Conservation (phyloP, 2,113 vertebrate species). For the Aplodontia rufa region DNA sequence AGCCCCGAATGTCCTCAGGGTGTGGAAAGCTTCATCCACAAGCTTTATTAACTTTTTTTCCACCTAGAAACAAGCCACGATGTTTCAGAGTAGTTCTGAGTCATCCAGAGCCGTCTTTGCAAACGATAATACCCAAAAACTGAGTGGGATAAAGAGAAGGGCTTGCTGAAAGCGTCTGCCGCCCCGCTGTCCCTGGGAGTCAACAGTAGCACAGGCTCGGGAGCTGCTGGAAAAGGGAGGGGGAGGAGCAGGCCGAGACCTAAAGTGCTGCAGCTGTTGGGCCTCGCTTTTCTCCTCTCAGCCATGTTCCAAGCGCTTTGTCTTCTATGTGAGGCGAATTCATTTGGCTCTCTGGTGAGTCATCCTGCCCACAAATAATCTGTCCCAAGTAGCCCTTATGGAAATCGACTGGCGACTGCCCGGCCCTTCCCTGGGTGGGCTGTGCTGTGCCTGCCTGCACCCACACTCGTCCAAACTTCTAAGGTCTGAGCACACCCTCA, state of each 20-base stretch:
- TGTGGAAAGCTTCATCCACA: not conserved
- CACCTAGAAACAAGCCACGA: constrained; percentile 22
- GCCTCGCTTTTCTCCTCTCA: constrained; percentile 71
- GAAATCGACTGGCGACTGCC: constrained; percentile 71
- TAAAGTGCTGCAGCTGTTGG: constrained; percentile 74
- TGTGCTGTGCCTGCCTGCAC: constrained; percentile 38
- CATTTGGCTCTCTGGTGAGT: constrained; percentile 75
- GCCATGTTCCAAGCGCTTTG: constrained; percentile 73
- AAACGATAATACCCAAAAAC: constrained; percentile 44
- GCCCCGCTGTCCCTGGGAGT: constrained; percentile 40
- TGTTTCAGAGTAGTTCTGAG: not conserved
- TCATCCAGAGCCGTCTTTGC: constrained; percentile 27
- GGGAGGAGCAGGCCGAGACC: constrained; percentile 61
- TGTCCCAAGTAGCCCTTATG: constrained; percentile 73
- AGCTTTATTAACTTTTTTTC: not conserved
- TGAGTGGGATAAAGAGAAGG: constrained; percentile 11
- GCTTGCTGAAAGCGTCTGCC: constrained; percentile 27
- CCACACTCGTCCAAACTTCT: constrained; percentile 31
- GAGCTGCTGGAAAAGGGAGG: constrained; percentile 55
- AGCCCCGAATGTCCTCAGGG: not conserved
- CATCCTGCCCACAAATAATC: constrained; percentile 75
- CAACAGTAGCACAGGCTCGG: constrained; percentile 73
- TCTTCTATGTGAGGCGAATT: constrained; percentile 72
- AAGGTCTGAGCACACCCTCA: not conserved
- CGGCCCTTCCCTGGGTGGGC: constrained; percentile 62